Evolutionary conservation across 35 echinoderm and acorn worm species (phyloP).

Genomic region (Heliocidaris tuberculata): DNA sequence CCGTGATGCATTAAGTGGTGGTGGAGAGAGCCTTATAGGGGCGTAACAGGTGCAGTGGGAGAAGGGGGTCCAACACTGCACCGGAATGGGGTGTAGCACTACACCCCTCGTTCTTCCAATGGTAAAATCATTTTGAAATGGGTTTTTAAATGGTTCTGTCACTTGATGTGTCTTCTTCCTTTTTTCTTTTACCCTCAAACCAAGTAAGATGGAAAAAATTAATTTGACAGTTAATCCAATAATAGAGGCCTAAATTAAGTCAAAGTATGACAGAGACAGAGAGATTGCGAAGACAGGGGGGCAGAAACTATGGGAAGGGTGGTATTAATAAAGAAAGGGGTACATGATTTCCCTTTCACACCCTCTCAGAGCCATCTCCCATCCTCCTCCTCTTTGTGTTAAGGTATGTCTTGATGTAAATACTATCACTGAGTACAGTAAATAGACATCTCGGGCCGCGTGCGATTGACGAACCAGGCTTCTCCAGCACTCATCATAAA

Average conservation of each 20-base stretch:
- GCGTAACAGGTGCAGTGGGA: background rate
- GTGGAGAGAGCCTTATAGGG: background rate
- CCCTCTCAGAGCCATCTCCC: background rate
- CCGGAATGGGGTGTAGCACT: background rate
- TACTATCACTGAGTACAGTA: slow-evolving; percentile 28
- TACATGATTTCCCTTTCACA: background rate
- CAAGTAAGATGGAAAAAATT: too few species aligned
- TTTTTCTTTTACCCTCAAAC: too few species aligned
- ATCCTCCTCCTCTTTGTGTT: background rate
- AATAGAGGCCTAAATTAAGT: too few species aligned
- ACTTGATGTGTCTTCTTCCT: too few species aligned
- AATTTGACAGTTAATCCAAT: too few species aligned
- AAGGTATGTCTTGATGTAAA: slow-evolving; percentile 37
- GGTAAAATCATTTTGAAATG: background rate
- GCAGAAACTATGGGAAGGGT: background rate
- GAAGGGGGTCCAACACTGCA: background rate
- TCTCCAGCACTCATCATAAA: slow-evolving; percentile 12
- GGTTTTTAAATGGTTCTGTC: too few species aligned
- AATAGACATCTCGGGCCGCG: slow-evolving; percentile 31
- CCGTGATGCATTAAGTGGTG: background rate
- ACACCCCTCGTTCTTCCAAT: background rate
- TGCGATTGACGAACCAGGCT: slow-evolving; percentile 8
- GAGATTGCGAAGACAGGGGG: too few species aligned
- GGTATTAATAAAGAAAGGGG: background rate
- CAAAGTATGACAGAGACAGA: too few species aligned